Base-by-base conservation (phyloP, 2,888 invertebrate genomes). In the Clunio marinus region DNA sequence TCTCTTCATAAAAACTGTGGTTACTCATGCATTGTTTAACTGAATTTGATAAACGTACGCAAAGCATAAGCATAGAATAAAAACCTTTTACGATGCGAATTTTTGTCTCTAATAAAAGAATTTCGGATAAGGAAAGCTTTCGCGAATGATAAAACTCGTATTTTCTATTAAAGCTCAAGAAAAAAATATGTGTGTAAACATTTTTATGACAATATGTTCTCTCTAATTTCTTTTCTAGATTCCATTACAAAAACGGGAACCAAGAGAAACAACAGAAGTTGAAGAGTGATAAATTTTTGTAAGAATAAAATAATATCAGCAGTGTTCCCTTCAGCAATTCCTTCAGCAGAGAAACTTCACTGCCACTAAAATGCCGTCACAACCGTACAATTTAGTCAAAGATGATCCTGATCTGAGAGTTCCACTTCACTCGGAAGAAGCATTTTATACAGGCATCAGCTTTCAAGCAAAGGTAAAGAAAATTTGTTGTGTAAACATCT, bases 401-500 rank as follows among this genome's bases (percentile, higher is more conserved):
- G 97, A 97, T 80, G 96, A 96, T 76, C 94, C 91, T 80, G 97
- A 98, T 80, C 89, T 92, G 71, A 85, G 95, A 76, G 93, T 97
- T 76, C 96, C 97, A n/a, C 82, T 97, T 73, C 95, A 97, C 80
- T 90, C 95, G 70, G 98, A 98, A 73, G 95, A 96, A 81, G 96
- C 96, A 71, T 98, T 97, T 82, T 77, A 77, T 69, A 93, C 93
- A 78, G 98, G 98, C 74, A 96, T 98, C 79, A 88, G 90, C 74
- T 98, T 97, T 82, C 92, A 94, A 81, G 96, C 95, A 73, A 97
- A 97, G 93, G 97, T 97, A 81, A 82, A 10, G 41, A 41, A 41
- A 41, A 41, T n/a, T 41, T 41, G 41, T 10, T 41, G 41, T 2
- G 41, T n/a, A n/a, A n/a, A n/a, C n/a, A n/a, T n/a, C n/a, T n/a